Base-by-base conservation (phyloP, 2,797 vertebrate species). In the Chanos chanos region DNA sequence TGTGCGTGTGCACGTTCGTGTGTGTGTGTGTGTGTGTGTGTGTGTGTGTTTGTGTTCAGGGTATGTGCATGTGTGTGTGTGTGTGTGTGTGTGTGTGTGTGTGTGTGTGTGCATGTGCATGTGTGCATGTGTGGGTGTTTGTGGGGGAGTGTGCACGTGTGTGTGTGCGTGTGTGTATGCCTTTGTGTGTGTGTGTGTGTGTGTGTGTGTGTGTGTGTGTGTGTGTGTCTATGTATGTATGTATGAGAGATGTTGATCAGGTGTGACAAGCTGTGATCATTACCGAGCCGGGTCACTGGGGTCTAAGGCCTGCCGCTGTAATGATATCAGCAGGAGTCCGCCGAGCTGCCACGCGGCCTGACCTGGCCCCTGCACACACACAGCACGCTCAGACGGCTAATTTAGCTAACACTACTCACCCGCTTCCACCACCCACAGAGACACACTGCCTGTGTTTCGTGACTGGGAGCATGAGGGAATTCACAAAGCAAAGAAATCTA, bases 261-360 rank as follows among this genome's bases (percentile, higher is more conserved):
- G 50, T 31, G 47, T 71, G 72, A 74, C 68, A 68, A 68, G 61
- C 72, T 64, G 67, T 67, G 64, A 71, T 74, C 64, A 62, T 54
- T 45, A 73, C 30, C 53, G 43, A 52, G 66, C 59, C 52, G 40
- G 74, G 70, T 66, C 55, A 58, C 52, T 18, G 36, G 70, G 58
- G 64, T 56, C 64, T 61, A 59, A 53, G 49, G 48, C 54, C 49
- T 61, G 41, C 54, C 19, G 43, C 55, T 41, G 41, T 72, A 75
- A 77, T 60, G 77, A 77, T 77, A 53, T 73, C 54, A 63, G 69
- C 0, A 0, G 47, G 59, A 62, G 52, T 28, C 2, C 4, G 18
- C 15, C 48, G 28, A 24, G 21, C 43, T 4, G 12, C 37, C 18
- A 43, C 19, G 24, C 30, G 47, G 55, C 44, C 49, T 59, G 40